phyloP scores from a whole-genome alignment of 2,888 invertebrate genomes.

The Acheta domesticus region DNA sequence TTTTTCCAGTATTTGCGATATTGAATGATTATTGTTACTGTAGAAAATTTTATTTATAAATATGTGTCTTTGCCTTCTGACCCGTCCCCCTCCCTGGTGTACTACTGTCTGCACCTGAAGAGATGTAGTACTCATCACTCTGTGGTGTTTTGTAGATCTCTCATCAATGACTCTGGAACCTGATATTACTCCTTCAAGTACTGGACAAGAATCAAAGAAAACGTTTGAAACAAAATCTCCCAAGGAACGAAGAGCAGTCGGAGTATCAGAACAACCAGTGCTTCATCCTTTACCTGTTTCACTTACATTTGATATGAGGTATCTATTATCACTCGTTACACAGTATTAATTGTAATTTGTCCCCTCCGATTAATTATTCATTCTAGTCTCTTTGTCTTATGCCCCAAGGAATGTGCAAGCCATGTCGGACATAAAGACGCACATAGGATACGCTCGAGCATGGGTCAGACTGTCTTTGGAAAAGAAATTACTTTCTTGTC shows the following conservation, averaged over 20 bases:
- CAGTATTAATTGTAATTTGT: not conserved
- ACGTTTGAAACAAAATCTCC: constrained; percentile 48
- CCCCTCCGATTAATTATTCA: not conserved
- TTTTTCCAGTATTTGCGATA: no score
- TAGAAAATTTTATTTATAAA: not conserved
- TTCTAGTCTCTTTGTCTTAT: not conserved
- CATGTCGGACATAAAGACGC: constrained; percentile 98
- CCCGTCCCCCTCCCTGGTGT: no score
- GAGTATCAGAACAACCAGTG: constrained; percentile 46
- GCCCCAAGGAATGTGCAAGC: constrained; percentile 74
- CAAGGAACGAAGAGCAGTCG: constrained; percentile 50
- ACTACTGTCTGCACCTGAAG: no score
- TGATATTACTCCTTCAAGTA: constrained; percentile 52
- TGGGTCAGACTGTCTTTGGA: constrained; percentile 95
- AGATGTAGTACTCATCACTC: no score
- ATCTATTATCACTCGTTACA: constrained; percentile 38
- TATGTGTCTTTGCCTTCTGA: not conserved
- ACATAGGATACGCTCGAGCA: constrained; percentile 87
- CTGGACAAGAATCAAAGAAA: constrained; percentile 46
- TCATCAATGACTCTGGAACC: constrained; percentile 74
- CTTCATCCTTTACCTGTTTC: constrained; percentile 76
- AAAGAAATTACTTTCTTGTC: constrained; percentile 91
- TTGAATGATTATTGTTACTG: no score
- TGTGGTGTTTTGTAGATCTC: constrained; percentile 56
- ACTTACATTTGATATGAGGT: constrained; percentile 85